These are phyloP conservation scores for Crypturellus undulatus DNA, from an alignment of 2,113 vertebrate species.

Conservation along the genomic window DNA sequence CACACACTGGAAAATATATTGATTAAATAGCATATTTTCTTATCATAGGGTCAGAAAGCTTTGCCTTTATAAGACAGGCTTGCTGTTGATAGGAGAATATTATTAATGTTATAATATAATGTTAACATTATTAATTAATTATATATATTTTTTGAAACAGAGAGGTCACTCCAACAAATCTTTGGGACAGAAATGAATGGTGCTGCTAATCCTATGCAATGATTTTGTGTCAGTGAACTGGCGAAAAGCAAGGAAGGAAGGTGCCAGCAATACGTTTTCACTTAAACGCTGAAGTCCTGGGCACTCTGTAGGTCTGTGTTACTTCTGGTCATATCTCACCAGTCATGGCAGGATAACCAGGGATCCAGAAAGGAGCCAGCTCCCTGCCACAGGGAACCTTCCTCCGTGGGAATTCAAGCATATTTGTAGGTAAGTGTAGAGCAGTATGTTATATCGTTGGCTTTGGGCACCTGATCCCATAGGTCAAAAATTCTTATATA, in stretches of 20 bases:
- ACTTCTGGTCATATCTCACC: neutral
- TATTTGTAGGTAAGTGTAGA: neutral
- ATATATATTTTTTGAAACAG: neutral
- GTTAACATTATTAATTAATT: neutral
- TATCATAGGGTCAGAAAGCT: neutral
- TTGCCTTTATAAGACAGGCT: neutral
- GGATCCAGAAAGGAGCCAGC: neutral
- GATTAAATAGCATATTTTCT: slow-evolving; percentile 53
- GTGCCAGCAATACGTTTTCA: neutral
- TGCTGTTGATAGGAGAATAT: neutral
- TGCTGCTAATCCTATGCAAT: neutral
- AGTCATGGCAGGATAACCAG: neutral
- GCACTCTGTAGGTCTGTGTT: accelerated
- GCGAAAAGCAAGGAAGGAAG: neutral
- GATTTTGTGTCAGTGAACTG: neutral
- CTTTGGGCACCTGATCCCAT: neutral
- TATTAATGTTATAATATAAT: neutral
- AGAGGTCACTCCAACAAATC: neutral
- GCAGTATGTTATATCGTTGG: neutral
- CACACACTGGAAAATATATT: slow-evolving; percentile 58
- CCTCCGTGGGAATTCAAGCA: neutral
- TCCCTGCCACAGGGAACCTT: neutral
- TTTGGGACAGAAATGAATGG: neutral
- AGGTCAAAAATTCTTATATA: neutral
- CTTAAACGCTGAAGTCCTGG: neutral